Conservation (phyloP, 2,888 invertebrate genomes). For the Aelia acuminata region DNA sequence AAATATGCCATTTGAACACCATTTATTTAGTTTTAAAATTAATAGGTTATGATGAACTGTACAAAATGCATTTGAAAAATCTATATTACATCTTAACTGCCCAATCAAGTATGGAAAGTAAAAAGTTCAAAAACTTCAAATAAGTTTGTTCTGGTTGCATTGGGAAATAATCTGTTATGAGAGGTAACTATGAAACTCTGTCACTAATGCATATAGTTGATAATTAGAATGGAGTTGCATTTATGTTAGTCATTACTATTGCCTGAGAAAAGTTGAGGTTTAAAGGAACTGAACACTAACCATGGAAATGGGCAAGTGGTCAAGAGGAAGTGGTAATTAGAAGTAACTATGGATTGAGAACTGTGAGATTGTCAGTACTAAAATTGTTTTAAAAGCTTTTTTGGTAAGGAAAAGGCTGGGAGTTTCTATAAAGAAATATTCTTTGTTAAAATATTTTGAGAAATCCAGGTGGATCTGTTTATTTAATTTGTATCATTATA, state of each 20-base stretch:
- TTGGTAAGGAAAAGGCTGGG: background rate
- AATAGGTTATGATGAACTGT: slow-evolving; percentile 1
- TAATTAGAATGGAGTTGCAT: background rate
- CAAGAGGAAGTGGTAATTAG: background rate
- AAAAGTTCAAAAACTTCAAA: background rate
- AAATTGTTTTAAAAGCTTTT: background rate
- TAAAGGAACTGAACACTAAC: background rate
- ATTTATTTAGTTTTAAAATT: slow-evolving; percentile 1
- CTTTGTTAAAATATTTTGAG: no score
- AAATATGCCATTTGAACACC: background rate
- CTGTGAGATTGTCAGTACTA: background rate
- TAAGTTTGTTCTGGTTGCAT: background rate
- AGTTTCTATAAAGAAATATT: no score
- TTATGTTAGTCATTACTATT: background rate
- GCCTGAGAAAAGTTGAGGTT: background rate
- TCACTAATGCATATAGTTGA: background rate
- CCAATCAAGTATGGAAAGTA: background rate
- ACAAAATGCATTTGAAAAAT: slow-evolving; percentile 14
- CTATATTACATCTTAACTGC: slow-evolving; percentile 14
- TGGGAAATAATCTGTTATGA: background rate
- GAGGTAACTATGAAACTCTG: background rate
- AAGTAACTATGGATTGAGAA: background rate
- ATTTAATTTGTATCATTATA: no score
- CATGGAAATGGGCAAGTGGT: background rate
- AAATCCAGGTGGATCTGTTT: no score